These are phyloP conservation scores for Steinernema carpocapsae DNA, from an alignment of 2,888 invertebrate genomes.

Conservation along the genomic window DNA sequence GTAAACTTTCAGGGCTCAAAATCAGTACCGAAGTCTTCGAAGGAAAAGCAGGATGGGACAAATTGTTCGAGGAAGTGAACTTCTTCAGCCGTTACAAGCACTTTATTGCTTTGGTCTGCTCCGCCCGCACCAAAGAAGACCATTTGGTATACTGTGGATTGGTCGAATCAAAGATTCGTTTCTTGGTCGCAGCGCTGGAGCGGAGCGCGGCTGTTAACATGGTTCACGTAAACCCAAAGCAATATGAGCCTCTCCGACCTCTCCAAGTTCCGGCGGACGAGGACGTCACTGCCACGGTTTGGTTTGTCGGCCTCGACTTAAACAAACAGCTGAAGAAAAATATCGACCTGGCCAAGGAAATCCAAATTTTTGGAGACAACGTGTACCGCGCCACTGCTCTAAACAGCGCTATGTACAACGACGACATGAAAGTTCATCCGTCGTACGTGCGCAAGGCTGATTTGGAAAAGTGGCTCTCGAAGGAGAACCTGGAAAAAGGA, in stretches of 20 bases:
- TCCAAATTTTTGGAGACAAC: conserved; percentile 84
- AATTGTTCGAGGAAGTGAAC: conserved; percentile 89
- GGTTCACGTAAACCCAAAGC: conserved; percentile 94
- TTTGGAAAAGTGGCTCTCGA: conserved; percentile 46
- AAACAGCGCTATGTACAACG: conserved; percentile 45
- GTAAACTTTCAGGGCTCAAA: conserved; percentile 72
- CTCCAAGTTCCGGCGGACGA: conserved; percentile 48
- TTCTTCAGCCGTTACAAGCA: conserved; percentile 79
- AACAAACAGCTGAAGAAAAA: conserved; percentile 81
- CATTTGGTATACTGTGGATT: conserved; percentile 61
- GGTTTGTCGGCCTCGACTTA: conserved; percentile 96
- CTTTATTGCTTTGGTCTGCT: conserved; percentile 77
- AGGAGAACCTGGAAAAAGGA: conserved; percentile 11
- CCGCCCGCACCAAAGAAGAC: conserved; percentile 59
- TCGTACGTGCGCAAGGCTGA: conserved; percentile 53
- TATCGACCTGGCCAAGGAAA: conserved; percentile 90
- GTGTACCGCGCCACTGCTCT: conserved; percentile 37
- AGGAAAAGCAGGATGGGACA: conserved; percentile 85
- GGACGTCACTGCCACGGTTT: conserved; percentile 73
- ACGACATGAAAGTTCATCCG: conserved; percentile 55
- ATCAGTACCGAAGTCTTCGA: conserved; percentile 81
- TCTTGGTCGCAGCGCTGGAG: conserved; percentile 85
- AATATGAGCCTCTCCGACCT: conserved; percentile 75
- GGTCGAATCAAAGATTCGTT: conserved; percentile 92
- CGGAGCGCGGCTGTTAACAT: conserved; percentile 87